Base-by-base conservation (phyloP, 2,888 invertebrate species). In the Portevinia maculata region DNA sequence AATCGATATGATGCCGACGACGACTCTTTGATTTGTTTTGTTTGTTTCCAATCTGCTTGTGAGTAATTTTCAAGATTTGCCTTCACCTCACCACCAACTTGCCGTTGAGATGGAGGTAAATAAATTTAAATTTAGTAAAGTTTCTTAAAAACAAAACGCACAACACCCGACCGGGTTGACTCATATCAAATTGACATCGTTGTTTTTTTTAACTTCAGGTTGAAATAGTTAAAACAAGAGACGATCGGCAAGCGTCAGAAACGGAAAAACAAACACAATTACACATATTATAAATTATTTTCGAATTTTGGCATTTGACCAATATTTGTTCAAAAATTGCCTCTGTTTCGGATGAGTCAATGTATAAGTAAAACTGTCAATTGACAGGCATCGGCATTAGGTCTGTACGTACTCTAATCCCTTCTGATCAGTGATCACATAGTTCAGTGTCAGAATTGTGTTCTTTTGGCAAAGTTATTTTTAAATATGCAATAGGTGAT, bases 241-340 rank as follows among this genome's bases (percentile, higher is more conserved):
- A 59, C 19, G 44, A 59, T 59, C 59, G 44, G 19, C 44, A 59
- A 46, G 32, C 46, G 46, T 48, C 30, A 60, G 13, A 32, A 30
- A 0, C 11, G 7, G 5, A 53, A n/a, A 37, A 37, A 30, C n/a
- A 60, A 57, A 37, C 17, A 24, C 39, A 59, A 60, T 50, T 52
- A 17, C n/a, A 37, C 30, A 46, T 37, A 34, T n/a, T 46, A 55
- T 62, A 39, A 73, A 73, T 73, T 64, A 64, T 73, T 73, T 73
- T 73, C 37, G 44, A 44, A 73, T 53, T 64, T 64, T 64, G 73
- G 73, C 53, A 46, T 13, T 15, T 1, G 15, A 13, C 73, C 73
- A 73, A 39, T 11, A 39, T 24, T 73, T 52, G 41, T 60, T 37
- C 17, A 21, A 41, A 65, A 53, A 55, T 67, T 32, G 37, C 53